phyloP scores from a whole-genome alignment of 2,797 vertebrate genomes.

The Onychomys arenicola region DNA sequence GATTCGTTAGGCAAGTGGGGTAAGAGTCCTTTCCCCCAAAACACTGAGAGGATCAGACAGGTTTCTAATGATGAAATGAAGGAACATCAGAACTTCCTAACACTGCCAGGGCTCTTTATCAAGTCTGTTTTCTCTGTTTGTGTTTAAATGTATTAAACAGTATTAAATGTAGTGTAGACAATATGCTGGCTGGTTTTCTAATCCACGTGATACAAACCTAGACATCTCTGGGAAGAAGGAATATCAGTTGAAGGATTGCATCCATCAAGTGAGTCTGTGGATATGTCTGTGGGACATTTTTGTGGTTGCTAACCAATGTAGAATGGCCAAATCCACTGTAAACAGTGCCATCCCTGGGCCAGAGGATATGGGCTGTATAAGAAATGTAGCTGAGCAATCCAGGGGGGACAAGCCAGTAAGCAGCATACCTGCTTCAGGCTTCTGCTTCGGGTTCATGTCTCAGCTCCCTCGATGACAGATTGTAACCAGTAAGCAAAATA shows the following conservation, averaged over 20 bases:
- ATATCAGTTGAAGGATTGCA: not conserved
- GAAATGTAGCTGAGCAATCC: not conserved
- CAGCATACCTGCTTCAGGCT: not conserved
- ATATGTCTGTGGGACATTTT: not conserved
- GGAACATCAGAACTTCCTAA: not conserved
- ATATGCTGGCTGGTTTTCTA: not conserved
- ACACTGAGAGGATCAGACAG: not conserved
- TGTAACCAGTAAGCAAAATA: not conserved
- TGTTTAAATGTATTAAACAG: not conserved
- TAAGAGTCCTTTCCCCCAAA: not conserved
- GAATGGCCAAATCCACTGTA: not conserved
- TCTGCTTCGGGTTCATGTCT: not conserved
- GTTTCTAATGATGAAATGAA: not conserved
- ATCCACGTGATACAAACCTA: not conserved
- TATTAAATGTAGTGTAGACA: not conserved
- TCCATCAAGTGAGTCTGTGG: not conserved
- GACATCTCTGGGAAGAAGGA: not conserved
- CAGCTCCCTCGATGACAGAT: too few relatives aligned
- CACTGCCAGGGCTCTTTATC: not conserved
- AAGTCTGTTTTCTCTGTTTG: not conserved
- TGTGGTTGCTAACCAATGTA: not conserved
- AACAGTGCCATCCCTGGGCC: not conserved
- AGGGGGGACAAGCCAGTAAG: not conserved
- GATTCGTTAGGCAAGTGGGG: not conserved
- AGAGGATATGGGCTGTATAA: not conserved